A percentile compares a stretch with the other conserved stretches of the same genome.
These are phyloP conservation scores for Colius striatus DNA, from an alignment of 2,113 vertebrate genomes.

Conservation along the genomic window DNA sequence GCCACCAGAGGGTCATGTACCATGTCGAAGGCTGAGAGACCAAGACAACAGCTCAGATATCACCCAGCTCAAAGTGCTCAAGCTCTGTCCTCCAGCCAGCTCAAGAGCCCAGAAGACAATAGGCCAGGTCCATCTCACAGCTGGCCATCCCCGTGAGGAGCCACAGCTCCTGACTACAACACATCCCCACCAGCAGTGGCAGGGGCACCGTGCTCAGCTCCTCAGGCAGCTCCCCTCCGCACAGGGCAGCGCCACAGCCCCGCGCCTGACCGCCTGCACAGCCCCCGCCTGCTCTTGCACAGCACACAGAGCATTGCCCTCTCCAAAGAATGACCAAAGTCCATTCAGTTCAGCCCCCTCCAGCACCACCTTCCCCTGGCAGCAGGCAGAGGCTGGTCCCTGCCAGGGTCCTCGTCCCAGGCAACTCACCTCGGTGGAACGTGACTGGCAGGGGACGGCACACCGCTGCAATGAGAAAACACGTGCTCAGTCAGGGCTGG, in stretches of 20 bases:
- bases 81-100: background rate
- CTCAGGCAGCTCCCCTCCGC: background rate
- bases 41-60: background rate
- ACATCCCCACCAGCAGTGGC: background rate
- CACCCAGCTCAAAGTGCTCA: background rate
- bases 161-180: background rate
- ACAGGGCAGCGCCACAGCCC: background rate
- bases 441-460: constrained; percentile 92
- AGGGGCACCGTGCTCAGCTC: background rate
- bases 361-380: background rate
- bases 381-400: background rate
- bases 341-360: background rate
- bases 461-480: constrained; percentile 77
- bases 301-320: background rate
- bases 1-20: constrained; percentile 87
- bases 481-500: background rate
- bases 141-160: accelerated
- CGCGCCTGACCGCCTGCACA: background rate
- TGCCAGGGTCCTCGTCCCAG: background rate
- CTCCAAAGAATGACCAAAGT: accelerated
- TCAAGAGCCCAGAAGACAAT: background rate
- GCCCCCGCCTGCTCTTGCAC: background rate
- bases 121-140: background rate
- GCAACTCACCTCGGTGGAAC: constrained; percentile 90
- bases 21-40: constrained; percentile 93